phyloP scores from a whole-genome alignment of 2,888 invertebrate species.

The Elegia similella region DNA sequence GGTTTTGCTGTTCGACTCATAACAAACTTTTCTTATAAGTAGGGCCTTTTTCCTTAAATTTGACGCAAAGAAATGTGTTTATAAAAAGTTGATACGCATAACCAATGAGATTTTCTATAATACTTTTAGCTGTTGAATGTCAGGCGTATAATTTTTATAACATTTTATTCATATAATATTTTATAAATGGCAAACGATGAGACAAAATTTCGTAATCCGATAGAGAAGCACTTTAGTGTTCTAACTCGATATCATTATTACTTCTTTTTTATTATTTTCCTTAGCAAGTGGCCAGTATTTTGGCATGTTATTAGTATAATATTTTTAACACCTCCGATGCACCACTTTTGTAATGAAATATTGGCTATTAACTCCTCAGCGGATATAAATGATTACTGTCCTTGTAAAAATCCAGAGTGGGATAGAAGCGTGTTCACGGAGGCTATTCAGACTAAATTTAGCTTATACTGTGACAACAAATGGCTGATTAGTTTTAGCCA shows the following conservation, averaged over 20 bases:
- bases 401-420: slow-evolving; percentile 53
- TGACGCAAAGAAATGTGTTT: slow-evolving; percentile 1
- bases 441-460: slow-evolving; percentile 58
- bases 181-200: not conserved
- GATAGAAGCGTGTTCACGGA: slow-evolving; percentile 51
- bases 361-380: not conserved
- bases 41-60: not conserved
- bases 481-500: slow-evolving; percentile 61
- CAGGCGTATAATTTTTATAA: not conserved
- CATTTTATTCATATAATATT: not conserved
- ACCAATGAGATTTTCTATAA: not conserved
- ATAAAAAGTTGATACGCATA: slow-evolving; percentile 4
- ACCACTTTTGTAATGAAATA: slow-evolving; percentile 40
- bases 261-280: slow-evolving; percentile 47
- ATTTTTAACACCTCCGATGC: slow-evolving; percentile 59
- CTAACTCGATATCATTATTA: slow-evolving; percentile 54
- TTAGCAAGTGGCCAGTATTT: slow-evolving; percentile 49
- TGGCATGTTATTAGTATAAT: slow-evolving; percentile 62
- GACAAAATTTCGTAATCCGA: slow-evolving; percentile 41
- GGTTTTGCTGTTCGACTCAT: not conserved
- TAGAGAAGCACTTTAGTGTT: slow-evolving; percentile 49
- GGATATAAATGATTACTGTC: slow-evolving; percentile 40
- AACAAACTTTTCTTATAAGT: slow-evolving; percentile 6
- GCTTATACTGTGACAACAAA: slow-evolving; percentile 42
- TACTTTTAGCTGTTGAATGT: not conserved